Evolutionary conservation across 2,797 vertebrate genomes (phyloP), one percentile per base, ranked within the genome.

Genomic region (Gallinago nigripennis): DNA sequence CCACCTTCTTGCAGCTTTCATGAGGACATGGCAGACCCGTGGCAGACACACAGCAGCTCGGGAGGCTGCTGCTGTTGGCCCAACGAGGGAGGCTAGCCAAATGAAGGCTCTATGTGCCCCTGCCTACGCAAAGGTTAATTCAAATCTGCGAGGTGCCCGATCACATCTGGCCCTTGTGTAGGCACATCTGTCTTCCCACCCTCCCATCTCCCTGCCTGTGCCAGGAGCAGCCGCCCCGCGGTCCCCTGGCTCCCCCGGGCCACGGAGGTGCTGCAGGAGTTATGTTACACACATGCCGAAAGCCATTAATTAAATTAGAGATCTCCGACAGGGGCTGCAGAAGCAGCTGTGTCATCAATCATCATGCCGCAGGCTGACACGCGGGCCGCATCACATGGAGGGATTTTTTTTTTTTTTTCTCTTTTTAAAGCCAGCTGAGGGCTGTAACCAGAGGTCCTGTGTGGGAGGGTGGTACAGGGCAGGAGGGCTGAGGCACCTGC

Each of bases 301-400:
- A 94, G 88, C 90, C 94, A 96, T 97, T 97, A 96, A 97, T 96
- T 97, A 96, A 96, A 97, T 97, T 89, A 97, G 92, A 90, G 90
- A 48, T 79, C 94, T 87, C 87, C 18, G 27, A 30, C 91, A n/a
- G 95, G 70, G 84, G 45, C 57, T 61, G 70, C 94, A 57, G 93
- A 16, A 70, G 95, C 94, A 95, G 91, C 86, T 84, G 96, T 75
- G 90, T 43, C 96, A 96, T 97, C 96, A 95, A 93, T 97, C 96
- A 97, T 20, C 20, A 2, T 5, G 71, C 86, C 25, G 54, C 82
- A 43, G 96, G 93, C 94, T 91, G 96, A 87, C 84, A 94, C 18
- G 1, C 39, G 2, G n/a, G 37, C 88, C 1, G 7, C 82, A 58
- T 70, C 83, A 7, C 89, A 46, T 0, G 66, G 69, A 92, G 78